These are phyloP conservation scores for Gonatopus flavifemur DNA, from an alignment of 1,140 invertebrate species.

Conservation along the genomic window DNA sequence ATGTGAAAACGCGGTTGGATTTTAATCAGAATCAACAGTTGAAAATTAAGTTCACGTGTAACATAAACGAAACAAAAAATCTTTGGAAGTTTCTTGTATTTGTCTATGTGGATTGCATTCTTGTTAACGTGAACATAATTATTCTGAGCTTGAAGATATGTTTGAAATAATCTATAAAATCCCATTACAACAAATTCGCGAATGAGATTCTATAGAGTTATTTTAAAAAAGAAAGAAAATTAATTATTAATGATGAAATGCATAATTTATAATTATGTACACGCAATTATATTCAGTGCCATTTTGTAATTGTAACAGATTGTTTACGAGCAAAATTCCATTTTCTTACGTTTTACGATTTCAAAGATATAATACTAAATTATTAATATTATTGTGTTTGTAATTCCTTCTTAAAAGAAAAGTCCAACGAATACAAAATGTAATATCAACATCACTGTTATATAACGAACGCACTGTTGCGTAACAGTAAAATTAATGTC, in stretches of 20 bases:
- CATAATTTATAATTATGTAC: conserved; percentile 35
- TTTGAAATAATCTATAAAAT: too few relatives aligned
- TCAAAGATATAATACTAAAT: background rate
- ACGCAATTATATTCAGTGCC: conserved; percentile 39
- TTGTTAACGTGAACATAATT: too few relatives aligned
- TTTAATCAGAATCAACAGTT: conserved; percentile 8
- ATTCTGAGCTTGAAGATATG: too few relatives aligned
- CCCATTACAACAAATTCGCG: too few relatives aligned
- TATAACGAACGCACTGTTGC: too few relatives aligned
- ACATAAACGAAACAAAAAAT: conserved; percentile 10
- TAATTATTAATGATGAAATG: conserved; percentile 36
- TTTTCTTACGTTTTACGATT: conserved; percentile 19
- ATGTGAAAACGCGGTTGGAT: background rate
- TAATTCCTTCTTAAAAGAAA: background rate
- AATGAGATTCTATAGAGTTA: too few relatives aligned
- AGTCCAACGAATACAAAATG: too few relatives aligned
- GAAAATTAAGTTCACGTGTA: conserved; percentile 3
- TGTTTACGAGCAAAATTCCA: conserved; percentile 18
- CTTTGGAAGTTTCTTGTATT: too few relatives aligned
- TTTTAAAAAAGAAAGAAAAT: conserved; percentile 18
- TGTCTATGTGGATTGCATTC: too few relatives aligned
- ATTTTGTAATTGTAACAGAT: conserved; percentile 33
- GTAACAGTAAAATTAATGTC: too few relatives aligned
- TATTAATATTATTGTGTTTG: background rate
- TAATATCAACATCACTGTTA: too few relatives aligned